Evolutionary conservation across 2,888 invertebrate species (phyloP), one percentile per base, ranked within the genome.

Genomic region (Catocala fraxini): DNA sequence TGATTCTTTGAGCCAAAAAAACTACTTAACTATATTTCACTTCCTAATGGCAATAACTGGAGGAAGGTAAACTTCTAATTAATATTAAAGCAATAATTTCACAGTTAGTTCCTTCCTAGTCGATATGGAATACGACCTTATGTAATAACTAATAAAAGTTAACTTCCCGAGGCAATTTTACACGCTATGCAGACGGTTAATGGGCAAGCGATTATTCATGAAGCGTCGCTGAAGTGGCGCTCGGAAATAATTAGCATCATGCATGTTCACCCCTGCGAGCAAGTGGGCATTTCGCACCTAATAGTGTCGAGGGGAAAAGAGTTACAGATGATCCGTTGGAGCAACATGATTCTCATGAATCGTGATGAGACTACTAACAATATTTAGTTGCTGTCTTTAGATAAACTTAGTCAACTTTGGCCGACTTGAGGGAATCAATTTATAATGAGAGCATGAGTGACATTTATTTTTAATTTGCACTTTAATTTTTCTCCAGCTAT

Each of bases 101-200:
- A 46, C 54, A 12, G 33, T 65, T 47, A 49, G 54, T 70, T 71
- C 70, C 73, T 73, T 55, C 53, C 55, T 60, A 56, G 59, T 64
- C 45, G 25, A 9, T 9, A 39, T 39, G 35, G 35, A 34, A 52
- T 51, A 62, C 55, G 59, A 52, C n/a, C 43, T 71, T 70, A 69
- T 51, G 55, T 62, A 73, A 65, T 34, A 1, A 5, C 48, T 6
- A 33, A 34, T 46, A 11, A 9, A 51, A 43, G 56, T 35, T 13
- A 5, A 65, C 42, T 71, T 71, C 71, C 74, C 62, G 54, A 35
- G 52, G 46, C 69, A 73, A 65, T 41, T 25, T 46, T 46, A 33
- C 39, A 60, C 57, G 45, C 15, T 56, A 45, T 47, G 35, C 56
- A 54, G 42, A 52, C 59, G 42, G 41, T 25, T 52, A 58, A 35